These are phyloP conservation scores for Neotoxoptera formosana DNA, from an alignment of 1,140 invertebrate species.

Conservation along the genomic window DNA sequence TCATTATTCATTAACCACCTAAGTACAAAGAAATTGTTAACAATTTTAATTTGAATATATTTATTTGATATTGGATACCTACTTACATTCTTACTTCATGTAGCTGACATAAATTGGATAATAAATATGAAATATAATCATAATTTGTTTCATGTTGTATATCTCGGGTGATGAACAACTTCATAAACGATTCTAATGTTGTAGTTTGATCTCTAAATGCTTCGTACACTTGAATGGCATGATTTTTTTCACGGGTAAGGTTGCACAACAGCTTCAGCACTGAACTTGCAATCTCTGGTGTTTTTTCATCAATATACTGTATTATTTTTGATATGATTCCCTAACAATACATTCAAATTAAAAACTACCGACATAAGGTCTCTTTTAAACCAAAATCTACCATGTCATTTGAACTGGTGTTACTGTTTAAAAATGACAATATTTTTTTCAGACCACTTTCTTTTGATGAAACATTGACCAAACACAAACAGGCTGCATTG, in stretches of 20 bases:
- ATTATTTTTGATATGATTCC: constrained; percentile 12
- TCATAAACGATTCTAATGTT: constrained; percentile 38
- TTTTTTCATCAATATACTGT: neutral
- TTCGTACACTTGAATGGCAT: constrained; percentile 40
- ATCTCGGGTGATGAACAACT: constrained; percentile 15
- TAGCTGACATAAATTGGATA: constrained; percentile 59
- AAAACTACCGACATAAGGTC: neutral
- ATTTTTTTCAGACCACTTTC: constrained; percentile 27
- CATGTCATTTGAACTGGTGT: neutral
- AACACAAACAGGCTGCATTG: constrained; percentile 25
- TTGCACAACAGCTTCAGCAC: constrained; percentile 48
- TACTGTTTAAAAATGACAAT: neutral
- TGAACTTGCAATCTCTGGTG: constrained; percentile 22
- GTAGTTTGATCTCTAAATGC: constrained; percentile 12
- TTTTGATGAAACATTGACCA: constrained; percentile 50
- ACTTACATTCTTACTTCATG: constrained; percentile 59
- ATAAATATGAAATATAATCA: constrained; percentile 56
- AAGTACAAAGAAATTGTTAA: constrained; percentile 17
- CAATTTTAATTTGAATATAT: neutral
- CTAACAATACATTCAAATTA: constrained; percentile 43
- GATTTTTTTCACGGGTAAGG: constrained; percentile 38
- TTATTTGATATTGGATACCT: neutral
- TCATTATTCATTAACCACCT: constrained; percentile 57
- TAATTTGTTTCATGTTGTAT: constrained; percentile 41
- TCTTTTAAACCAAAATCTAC: neutral